Percentiles rank a stretch among this genome's conserved stretches.
Evolutionary conservation across 1,140 invertebrate species (phyloP).

Genomic region (Hycleus cichorii): DNA sequence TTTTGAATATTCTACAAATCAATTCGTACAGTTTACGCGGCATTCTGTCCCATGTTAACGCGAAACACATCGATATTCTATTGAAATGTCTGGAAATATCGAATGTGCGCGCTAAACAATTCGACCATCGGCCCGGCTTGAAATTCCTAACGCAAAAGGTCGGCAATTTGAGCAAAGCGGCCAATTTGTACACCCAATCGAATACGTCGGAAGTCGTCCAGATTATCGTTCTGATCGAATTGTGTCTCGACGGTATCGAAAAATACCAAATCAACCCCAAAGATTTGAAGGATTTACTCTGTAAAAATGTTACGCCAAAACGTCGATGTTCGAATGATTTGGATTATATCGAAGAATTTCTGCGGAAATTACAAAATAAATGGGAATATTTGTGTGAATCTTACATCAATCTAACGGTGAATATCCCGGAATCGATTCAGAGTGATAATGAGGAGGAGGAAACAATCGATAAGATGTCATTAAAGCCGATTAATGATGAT

Average conservation of each 20-base stretch:
- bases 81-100: conserved; percentile 74
- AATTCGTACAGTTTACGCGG: conserved; percentile 49
- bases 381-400: conserved; percentile 38
- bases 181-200: conserved; percentile 89
- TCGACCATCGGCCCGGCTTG: conserved; percentile 80
- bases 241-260: conserved; percentile 60
- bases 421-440: conserved; percentile 30
- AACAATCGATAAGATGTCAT: too few species aligned
- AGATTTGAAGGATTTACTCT: conserved; percentile 58
- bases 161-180: conserved; percentile 75
- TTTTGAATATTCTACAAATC: conserved; percentile 50
- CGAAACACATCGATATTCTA: conserved; percentile 57
- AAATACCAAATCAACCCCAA: conserved; percentile 54
- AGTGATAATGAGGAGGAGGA: conserved; percentile 28
- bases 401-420: conserved; percentile 36
- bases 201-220: conserved; percentile 85
- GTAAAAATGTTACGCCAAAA: conserved; percentile 45
- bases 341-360: conserved; percentile 45
- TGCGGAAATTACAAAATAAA: conserved; percentile 35
- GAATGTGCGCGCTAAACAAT: conserved; percentile 71
- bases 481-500: conserved; percentile 6
- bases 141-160: conserved; percentile 93
- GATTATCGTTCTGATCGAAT: conserved; percentile 77
- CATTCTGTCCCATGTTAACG: conserved; percentile 48
- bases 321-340: conserved; percentile 43